Conservation (phyloP, 2,888 invertebrate species). For the Ceriagrion tenellum region DNA sequence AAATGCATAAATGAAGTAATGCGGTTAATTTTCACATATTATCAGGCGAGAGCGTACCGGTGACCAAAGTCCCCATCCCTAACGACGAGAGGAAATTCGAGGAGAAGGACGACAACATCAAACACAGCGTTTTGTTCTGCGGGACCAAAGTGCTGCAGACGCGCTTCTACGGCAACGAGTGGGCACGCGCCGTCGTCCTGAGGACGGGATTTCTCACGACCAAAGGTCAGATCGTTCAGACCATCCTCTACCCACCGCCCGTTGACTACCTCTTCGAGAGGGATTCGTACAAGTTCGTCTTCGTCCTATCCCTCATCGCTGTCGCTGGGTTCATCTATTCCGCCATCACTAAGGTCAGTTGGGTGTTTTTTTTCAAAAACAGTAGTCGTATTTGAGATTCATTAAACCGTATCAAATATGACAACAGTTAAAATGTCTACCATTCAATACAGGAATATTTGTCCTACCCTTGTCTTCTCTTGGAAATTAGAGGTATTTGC, state of each 20-base stretch:
- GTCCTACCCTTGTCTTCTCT: too few species aligned
- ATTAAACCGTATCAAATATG: too few species aligned
- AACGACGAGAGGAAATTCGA: constrained; percentile 82
- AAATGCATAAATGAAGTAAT: not conserved
- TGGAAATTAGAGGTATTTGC: too few species aligned
- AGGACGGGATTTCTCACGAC: constrained; percentile 78
- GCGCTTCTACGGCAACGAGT: constrained; percentile 86
- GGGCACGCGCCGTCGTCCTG: constrained; percentile 76
- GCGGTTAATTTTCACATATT: constrained; percentile 52
- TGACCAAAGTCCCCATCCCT: constrained; percentile 91
- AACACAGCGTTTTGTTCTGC: constrained; percentile 92
- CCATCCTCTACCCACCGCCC: constrained; percentile 81
- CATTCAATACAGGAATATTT: too few species aligned
- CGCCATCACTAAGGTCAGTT: constrained; percentile 79
- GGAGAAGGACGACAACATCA: constrained; percentile 86
- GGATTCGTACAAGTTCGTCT: constrained; percentile 79
- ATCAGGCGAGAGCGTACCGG: constrained; percentile 94
- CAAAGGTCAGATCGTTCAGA: constrained; percentile 80
- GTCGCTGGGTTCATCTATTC: constrained; percentile 80
- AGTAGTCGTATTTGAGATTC: too few species aligned
- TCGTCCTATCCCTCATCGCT: constrained; percentile 79
- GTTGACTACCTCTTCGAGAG: constrained; percentile 80
- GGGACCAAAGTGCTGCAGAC: constrained; percentile 95
- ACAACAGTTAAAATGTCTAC: too few species aligned
- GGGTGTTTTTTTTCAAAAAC: too few species aligned